A percentile compares a stretch with the other conserved stretches of the same genome.
Conservation (phyloP, 2,797 vertebrate genomes). For the Premnoplex brunnescens region DNA sequence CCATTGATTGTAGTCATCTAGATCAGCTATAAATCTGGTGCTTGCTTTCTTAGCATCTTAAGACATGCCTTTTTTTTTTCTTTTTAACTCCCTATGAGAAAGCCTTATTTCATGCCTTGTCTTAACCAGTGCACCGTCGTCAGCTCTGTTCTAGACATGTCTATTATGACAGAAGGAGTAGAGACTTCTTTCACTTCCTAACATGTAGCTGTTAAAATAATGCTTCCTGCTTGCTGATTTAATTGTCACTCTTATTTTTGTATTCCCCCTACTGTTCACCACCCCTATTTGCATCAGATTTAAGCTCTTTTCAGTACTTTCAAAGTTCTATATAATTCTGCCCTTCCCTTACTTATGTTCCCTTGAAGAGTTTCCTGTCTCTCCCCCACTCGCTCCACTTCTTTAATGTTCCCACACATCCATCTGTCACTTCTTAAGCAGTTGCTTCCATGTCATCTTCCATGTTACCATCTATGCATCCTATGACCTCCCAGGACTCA, state of each 20-base stretch:
- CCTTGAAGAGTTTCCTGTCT: constrained; percentile 46
- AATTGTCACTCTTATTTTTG: constrained; percentile 67
- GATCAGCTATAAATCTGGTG: not conserved
- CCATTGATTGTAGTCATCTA: not conserved
- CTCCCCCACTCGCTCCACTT: constrained; percentile 46
- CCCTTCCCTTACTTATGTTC: constrained; percentile 48
- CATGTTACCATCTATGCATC: not conserved
- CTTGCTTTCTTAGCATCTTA: constrained; percentile 11
- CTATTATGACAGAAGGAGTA: constrained; percentile 57
- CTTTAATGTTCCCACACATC: constrained; percentile 58
- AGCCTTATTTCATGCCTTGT: not conserved
- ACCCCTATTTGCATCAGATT: constrained; percentile 50
- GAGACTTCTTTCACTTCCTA: constrained; percentile 44
- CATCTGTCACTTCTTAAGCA: constrained; percentile 48
- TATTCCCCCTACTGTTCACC: constrained; percentile 57
- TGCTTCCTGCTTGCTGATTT: constrained; percentile 63
- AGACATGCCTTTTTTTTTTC: not conserved
- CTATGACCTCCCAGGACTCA: not conserved
- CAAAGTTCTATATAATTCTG: constrained; percentile 51
- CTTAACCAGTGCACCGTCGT: not conserved
- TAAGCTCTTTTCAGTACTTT: constrained; percentile 45
- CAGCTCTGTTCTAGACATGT: constrained; percentile 36
- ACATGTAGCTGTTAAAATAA: constrained; percentile 55
- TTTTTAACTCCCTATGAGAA: not conserved
- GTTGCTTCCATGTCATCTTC: constrained; percentile 43